phyloP scores from a whole-genome alignment of 2,113 vertebrate species.

The Myotis davidii region DNA sequence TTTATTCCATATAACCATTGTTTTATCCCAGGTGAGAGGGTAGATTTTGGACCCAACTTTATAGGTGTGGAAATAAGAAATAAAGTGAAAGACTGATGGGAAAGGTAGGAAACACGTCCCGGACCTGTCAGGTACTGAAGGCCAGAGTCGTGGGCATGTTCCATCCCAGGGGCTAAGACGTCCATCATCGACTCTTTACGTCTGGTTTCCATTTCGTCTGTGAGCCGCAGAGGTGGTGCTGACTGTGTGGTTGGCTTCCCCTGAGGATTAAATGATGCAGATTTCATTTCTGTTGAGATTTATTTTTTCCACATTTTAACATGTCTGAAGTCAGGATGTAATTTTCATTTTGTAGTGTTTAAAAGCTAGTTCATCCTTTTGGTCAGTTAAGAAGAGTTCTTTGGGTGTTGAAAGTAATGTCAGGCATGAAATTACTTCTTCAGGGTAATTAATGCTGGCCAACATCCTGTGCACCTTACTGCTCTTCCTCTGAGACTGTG shows the following conservation, averaged over 20 bases:
- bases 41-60: neutral
- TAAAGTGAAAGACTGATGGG: neutral
- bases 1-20: accelerated
- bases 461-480: slow-evolving; percentile 23
- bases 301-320: neutral
- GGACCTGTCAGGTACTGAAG: neutral
- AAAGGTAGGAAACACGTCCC: accelerated
- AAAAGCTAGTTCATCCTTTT: neutral
- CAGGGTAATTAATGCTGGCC: neutral
- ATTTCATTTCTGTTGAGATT: neutral
- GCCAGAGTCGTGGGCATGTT: accelerated
- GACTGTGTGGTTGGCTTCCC: neutral
- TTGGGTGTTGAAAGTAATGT: slow-evolving; percentile 28
- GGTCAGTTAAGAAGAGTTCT: neutral
- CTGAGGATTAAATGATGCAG: neutral
- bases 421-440: slow-evolving; percentile 12
- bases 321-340: neutral
- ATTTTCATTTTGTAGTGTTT: neutral
- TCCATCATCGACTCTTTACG: neutral
- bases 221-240: neutral
- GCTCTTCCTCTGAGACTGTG: neutral
- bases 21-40: neutral
- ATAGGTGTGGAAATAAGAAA: neutral
- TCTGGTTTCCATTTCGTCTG: neutral
- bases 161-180: neutral